Percentiles rank a stretch among this genome's conserved stretches.
These are phyloP conservation scores for Nomada fabriciana DNA, from an alignment of 2,888 invertebrate genomes.

Conservation along the genomic window DNA sequence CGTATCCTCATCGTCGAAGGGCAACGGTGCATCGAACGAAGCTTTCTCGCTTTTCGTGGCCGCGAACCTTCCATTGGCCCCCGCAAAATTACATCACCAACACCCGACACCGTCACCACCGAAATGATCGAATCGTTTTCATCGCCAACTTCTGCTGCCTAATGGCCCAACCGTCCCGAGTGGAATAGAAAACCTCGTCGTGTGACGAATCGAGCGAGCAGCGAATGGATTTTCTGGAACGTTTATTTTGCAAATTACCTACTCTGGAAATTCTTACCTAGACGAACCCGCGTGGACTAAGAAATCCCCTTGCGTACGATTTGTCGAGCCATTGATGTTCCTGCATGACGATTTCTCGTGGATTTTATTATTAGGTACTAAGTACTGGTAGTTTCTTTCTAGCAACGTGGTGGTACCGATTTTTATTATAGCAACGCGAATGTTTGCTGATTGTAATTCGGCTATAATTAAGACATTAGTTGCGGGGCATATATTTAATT, in stretches of 20 bases:
- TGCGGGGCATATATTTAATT: no score
- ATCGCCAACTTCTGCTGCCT: no score
- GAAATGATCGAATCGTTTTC: neutral
- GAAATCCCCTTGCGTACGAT: neutral
- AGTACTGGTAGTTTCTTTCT: no score
- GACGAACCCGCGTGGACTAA: neutral
- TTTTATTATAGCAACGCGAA: no score
- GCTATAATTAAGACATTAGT: no score
- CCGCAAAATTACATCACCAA: neutral
- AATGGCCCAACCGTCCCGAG: neutral
- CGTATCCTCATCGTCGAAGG: constrained; percentile 58
- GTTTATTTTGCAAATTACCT: constrained; percentile 25
- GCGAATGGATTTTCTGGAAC: constrained; percentile 10
- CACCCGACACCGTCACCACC: neutral
- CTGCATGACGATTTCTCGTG: neutral
- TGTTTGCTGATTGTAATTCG: no score
- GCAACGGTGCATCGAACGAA: constrained; percentile 43
- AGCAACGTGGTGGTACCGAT: no score
- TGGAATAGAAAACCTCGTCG: neutral
- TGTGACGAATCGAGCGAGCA: neutral
- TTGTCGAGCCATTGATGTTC: neutral
- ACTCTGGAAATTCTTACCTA: neutral
- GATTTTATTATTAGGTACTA: neutral
- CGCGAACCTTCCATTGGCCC: constrained; percentile 19
- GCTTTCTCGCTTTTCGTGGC: constrained; percentile 33